phyloP scores from a whole-genome alignment of 37 sponge, comb jelly and placozoan species.

The Cladorhizidae sp. region DNA sequence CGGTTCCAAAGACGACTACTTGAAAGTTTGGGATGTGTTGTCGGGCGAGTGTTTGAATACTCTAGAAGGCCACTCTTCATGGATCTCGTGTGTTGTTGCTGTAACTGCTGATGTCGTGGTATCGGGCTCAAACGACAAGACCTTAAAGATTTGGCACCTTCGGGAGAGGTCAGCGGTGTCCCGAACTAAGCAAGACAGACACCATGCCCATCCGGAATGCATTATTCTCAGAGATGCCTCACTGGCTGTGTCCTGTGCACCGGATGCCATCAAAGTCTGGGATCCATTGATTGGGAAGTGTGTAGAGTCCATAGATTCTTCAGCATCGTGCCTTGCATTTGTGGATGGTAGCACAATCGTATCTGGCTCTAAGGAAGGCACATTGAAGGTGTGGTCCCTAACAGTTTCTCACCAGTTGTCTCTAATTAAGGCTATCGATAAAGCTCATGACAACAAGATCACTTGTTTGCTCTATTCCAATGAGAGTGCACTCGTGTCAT shows the following conservation, averaged over 20 bases:
- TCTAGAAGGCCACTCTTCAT: slow-evolving; percentile 73
- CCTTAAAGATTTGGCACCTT: slow-evolving; percentile 58
- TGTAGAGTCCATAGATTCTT: slow-evolving; percentile 16
- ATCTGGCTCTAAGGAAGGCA: slow-evolving; percentile 29
- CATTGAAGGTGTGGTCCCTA: slow-evolving; percentile 18
- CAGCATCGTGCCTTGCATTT: slow-evolving; percentile 30
- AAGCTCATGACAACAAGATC: slow-evolving; percentile 23
- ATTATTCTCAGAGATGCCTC: not conserved
- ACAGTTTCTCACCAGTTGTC: not conserved
- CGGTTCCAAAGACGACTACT: slow-evolving; percentile 67
- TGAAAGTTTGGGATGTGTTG: slow-evolving; percentile 62
- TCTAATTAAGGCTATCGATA: not conserved
- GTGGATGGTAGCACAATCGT: not conserved
- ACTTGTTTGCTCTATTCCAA: not conserved
- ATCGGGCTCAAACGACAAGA: slow-evolving; percentile 73
- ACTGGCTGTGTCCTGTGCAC: slow-evolving; percentile 53
- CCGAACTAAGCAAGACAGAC: slow-evolving; percentile 7
- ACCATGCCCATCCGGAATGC: slow-evolving; percentile 58
- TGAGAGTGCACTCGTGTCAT: slow-evolving; percentile 9
- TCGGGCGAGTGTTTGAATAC: slow-evolving; percentile 47
- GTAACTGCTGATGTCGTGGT: slow-evolving; percentile 10
- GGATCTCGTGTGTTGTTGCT: slow-evolving; percentile 55
- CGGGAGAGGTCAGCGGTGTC: no score
- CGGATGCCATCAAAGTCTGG: slow-evolving; percentile 64
- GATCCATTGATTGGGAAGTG: slow-evolving; percentile 37